phyloP scores from a whole-genome alignment of 2,797 vertebrate genomes.

The Sebastes trivittatus region DNA sequence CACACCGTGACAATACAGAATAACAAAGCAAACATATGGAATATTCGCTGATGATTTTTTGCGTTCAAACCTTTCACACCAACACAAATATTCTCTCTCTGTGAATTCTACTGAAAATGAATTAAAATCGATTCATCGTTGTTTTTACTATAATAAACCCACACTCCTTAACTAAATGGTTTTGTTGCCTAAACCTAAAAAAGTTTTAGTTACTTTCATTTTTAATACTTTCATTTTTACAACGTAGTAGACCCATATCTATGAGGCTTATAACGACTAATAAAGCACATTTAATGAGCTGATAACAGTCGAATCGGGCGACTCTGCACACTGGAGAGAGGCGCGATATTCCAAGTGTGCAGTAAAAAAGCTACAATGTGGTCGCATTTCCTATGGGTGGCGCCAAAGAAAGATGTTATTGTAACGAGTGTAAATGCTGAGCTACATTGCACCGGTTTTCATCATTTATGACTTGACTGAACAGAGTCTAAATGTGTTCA shows the following conservation, averaged over 20 bases:
- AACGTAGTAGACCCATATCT: no score
- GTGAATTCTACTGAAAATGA: background rate
- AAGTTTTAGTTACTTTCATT: no score
- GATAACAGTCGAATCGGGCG: no score
- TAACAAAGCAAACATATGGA: accelerated
- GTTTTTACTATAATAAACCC: background rate
- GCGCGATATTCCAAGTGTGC: no score
- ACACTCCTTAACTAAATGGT: background rate
- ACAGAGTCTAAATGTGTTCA: background rate
- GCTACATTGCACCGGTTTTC: background rate
- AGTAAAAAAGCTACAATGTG: background rate
- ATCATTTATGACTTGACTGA: background rate
- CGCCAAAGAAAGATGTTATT: background rate
- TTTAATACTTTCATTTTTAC: no score
- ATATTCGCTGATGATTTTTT: background rate
- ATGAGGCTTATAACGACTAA: no score
- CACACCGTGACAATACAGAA: background rate
- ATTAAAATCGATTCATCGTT: background rate
- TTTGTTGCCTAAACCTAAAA: no score
- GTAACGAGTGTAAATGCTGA: background rate
- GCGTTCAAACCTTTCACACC: background rate
- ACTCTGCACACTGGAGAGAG: background rate
- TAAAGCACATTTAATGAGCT: no score
- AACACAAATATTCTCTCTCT: background rate
- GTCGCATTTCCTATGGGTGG: background rate